Conservation (phyloP, 1,140 invertebrate species). For the Lutraria rhynchaena region DNA sequence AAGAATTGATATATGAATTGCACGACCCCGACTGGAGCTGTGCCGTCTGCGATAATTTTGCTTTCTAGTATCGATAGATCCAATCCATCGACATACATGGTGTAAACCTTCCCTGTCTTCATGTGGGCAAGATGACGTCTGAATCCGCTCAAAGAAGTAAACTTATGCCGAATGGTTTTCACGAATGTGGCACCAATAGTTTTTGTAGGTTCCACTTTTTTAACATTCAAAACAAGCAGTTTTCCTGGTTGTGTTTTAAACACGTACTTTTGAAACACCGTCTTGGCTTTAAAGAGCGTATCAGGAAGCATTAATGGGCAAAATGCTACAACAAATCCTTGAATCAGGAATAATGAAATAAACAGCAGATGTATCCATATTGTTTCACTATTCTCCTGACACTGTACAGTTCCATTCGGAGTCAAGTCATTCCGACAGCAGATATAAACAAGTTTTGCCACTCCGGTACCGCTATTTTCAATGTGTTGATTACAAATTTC, state of each 20-base stretch:
- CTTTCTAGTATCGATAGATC: slow-evolving; percentile 1
- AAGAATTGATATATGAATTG: slow-evolving; percentile 14
- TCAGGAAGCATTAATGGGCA: slow-evolving; percentile 18
- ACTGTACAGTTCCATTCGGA: not conserved
- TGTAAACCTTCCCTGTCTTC: not conserved
- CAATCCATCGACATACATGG: not conserved
- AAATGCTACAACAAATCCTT: slow-evolving; percentile 6
- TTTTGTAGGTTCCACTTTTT: not conserved
- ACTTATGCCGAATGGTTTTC: not conserved
- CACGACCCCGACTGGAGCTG: slow-evolving; percentile 9
- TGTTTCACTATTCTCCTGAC: not conserved
- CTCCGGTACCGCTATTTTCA: not conserved
- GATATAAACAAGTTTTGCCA: not conserved
- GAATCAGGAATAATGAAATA: slow-evolving; percentile 5
- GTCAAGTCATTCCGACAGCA: slow-evolving; percentile 8
- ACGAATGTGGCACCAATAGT: not conserved
- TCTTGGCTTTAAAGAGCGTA: not conserved
- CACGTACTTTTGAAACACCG: not conserved
- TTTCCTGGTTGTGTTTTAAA: not conserved
- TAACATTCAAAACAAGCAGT: not conserved
- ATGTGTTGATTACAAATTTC: slow-evolving; percentile 27
- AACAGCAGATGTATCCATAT: slow-evolving; percentile 9
- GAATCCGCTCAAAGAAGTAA: not conserved
- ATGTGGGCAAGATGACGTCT: not conserved
- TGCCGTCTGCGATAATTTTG: slow-evolving; percentile 15